Evolutionary conservation across 2,113 vertebrate genomes (phyloP).

Genomic region (Rhombomys opimus): DNA sequence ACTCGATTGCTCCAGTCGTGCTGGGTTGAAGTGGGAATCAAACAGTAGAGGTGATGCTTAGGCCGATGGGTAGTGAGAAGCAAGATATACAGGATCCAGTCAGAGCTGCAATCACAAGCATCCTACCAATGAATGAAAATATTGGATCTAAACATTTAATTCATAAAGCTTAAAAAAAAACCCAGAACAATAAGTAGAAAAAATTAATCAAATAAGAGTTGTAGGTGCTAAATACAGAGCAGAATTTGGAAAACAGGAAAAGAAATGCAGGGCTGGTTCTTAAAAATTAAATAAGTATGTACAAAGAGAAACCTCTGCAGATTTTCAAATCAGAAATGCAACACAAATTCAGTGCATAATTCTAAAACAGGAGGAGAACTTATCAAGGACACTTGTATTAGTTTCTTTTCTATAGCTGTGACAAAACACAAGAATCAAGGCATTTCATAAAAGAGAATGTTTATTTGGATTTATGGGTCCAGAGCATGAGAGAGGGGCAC

Average conservation of each 20-base stretch:
- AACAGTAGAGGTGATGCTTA: background rate
- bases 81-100: background rate
- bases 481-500: background rate
- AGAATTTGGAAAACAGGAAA: background rate
- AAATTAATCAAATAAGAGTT: background rate
- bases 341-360: background rate
- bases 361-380: background rate
- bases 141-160: background rate
- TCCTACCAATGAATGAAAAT: background rate
- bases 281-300: background rate
- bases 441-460: background rate
- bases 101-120: background rate
- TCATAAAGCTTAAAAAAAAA: background rate
- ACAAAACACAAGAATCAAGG: background rate
- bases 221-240: background rate
- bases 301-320: background rate
- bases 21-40: background rate
- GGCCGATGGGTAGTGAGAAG: background rate
- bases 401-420: background rate
- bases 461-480: too few relatives aligned
- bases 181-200: background rate
- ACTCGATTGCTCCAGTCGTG: background rate
- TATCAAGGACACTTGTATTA: background rate
- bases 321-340: background rate
- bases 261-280: background rate